A percentile compares a stretch with the other conserved stretches of the same genome.
Evolutionary conservation across 2,888 invertebrate species (phyloP).

Genomic region (Piscicola geometra): DNA sequence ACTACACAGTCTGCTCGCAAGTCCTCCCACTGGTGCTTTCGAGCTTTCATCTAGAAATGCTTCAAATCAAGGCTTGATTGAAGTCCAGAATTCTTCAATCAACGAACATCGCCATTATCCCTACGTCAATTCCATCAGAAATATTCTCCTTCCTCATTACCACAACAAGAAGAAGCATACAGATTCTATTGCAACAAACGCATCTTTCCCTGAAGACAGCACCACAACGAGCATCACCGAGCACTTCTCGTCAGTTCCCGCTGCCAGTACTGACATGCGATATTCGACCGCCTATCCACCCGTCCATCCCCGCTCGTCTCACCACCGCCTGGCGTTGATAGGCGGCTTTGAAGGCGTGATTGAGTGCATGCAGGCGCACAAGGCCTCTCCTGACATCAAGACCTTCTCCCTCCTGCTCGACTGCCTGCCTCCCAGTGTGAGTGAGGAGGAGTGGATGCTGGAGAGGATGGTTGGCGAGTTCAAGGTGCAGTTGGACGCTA

Average conservation of each 20-base stretch:
- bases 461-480: slow-evolving; percentile 60
- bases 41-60: neutral
- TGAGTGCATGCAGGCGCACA: slow-evolving; percentile 66
- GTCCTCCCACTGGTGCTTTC: neutral
- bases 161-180: neutral
- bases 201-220: neutral
- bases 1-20: neutral
- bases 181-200: too few species aligned
- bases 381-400: slow-evolving; percentile 70
- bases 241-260: too few species aligned
- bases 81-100: too few species aligned
- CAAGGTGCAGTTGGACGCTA: slow-evolving; percentile 66
- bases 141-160: neutral
- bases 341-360: slow-evolving; percentile 77
- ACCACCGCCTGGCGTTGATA: slow-evolving; percentile 60
- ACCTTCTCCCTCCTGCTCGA: slow-evolving; percentile 74
- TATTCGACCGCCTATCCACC: neutral
- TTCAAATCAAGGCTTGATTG: too few species aligned
- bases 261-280: neutral
- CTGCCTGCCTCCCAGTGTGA: slow-evolving; percentile 64
- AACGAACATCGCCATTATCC: neutral
- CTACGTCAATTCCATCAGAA: neutral
- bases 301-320: slow-evolving; percentile 3
- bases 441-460: slow-evolving; percentile 68
- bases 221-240: too few species aligned